Evolutionary conservation across 2,113 vertebrate genomes (phyloP), one percentile per base, ranked within the genome.

Genomic region (Mystacornis crossleyi): DNA sequence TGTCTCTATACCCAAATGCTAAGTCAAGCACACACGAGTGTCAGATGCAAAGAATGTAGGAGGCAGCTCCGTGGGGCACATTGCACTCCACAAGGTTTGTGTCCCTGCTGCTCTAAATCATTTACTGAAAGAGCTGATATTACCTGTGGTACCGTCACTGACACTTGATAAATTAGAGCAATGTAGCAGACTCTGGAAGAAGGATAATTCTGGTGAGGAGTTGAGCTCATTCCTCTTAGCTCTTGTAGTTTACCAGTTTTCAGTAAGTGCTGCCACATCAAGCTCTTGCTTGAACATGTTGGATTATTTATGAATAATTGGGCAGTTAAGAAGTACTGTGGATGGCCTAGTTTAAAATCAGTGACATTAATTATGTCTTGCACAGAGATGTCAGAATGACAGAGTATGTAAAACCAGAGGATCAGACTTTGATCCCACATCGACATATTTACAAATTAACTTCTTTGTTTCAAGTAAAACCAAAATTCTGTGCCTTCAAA

Each of bases 231-330:
- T 73, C 33, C 69, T 88, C 64, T 66, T 10, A 43, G 45, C 47
- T 85, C 48, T 43, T 55, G 45, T 10, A 67, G 29, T 26, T 74
- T 23, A 93, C 47, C 31, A 43, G n/a, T n/a, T 78, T 92, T 71
- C 18, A 6, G 18, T 43, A 90, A 90, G n/a, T 23, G 57, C 64
- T 45, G 55, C 67, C n/a, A 74, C 29, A 47, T 23, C 28, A 4
- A 95, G 79, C 51, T 70, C 69, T 38, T 67, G 67, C 60, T 92
- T 47, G 47, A 89, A 65, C 28, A 16, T 29, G 64, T 1, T 90
- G 14, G n/a, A 71, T 95, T 71, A 89, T 78, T 89, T 78, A 89
- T 60, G 75, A 95, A 87, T 61, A 80, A 90, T 12, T 71, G 61
- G 61, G 21, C 57, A 81, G 47, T 62, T 78, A 53, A 72, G 89